Conservation (phyloP, 1,140 invertebrate genomes). For the Holotrichia oblita region DNA sequence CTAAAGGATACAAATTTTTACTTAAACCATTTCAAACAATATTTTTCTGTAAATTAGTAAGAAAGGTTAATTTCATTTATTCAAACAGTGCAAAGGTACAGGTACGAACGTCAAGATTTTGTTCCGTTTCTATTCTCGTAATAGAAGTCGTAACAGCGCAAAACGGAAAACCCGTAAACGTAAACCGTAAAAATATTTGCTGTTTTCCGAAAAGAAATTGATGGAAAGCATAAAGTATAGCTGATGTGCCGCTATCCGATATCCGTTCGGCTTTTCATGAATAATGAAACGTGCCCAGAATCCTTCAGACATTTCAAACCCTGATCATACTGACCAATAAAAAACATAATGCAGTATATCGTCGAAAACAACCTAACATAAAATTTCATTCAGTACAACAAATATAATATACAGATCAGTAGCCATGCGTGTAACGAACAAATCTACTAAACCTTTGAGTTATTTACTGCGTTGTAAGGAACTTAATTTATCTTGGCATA, state of each 20-base stretch:
- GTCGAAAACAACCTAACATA: constrained; percentile 3
- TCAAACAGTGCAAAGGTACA: not conserved
- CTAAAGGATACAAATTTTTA: too few species aligned
- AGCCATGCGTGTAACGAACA: too few species aligned
- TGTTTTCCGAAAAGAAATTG: constrained; percentile 20
- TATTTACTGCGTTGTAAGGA: too few species aligned
- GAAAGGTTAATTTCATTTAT: too few species aligned
- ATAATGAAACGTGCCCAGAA: constrained; percentile 33
- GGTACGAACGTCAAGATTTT: not conserved
- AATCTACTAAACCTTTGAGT: too few species aligned
- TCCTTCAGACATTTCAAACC: constrained; percentile 26
- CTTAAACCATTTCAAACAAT: too few species aligned
- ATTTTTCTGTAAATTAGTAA: not conserved
- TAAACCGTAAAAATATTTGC: constrained; percentile 36
- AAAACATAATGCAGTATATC: constrained; percentile 22
- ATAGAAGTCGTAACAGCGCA: not conserved
- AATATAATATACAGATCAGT: not conserved
- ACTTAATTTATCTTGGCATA: too few species aligned
- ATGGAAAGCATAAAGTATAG: constrained; percentile 27
- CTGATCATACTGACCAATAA: constrained; percentile 28
- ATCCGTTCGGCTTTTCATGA: constrained; percentile 29
- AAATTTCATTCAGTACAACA: constrained; percentile 10
- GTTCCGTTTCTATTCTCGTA: not conserved
- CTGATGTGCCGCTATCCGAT: constrained; percentile 34
- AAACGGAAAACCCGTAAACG: constrained; percentile 34